These are phyloP conservation scores for Halcyon malimbica DNA, from an alignment of 2,113 vertebrate genomes.

Conservation along the genomic window DNA sequence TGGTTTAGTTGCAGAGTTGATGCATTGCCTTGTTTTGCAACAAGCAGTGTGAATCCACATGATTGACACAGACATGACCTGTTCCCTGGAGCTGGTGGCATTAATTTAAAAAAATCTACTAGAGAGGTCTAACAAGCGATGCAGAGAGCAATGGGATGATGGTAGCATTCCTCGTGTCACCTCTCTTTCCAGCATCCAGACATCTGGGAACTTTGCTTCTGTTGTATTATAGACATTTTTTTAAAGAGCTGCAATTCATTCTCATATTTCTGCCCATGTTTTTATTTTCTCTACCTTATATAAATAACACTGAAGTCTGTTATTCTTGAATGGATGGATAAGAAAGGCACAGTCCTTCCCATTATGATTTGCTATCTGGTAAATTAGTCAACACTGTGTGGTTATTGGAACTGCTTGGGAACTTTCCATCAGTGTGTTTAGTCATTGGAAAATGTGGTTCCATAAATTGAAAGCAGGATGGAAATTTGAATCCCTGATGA, in stretches of 20 bases:
- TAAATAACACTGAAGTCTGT: not conserved
- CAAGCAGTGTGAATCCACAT: not conserved
- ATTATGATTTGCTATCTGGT: not conserved
- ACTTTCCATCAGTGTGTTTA: not conserved
- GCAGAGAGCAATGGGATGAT: not conserved
- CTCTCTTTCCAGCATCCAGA: not conserved
- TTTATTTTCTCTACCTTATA: not conserved
- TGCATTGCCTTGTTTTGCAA: not conserved
- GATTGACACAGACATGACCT: not conserved
- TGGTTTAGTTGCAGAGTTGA: not conserved
- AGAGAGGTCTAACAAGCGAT: not conserved
- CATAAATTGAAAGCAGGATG: not conserved
- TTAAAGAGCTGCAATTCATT: not conserved
- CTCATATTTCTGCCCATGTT: not conserved
- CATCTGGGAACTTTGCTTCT: not conserved
- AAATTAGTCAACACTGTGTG: not conserved
- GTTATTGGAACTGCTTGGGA: not conserved
- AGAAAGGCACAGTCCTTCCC: not conserved
- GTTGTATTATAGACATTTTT: not conserved
- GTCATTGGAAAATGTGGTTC: not conserved
- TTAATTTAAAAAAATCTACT: not conserved
- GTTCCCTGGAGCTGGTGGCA: not conserved
- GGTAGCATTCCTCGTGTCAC: not conserved
- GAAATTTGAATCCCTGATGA: not conserved
- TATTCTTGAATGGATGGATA: not conserved